A percentile compares a stretch with the other conserved stretches of the same genome.
Evolutionary conservation across 1,140 invertebrate genomes (phyloP).

Genomic region (Tetraneura akinire): DNA sequence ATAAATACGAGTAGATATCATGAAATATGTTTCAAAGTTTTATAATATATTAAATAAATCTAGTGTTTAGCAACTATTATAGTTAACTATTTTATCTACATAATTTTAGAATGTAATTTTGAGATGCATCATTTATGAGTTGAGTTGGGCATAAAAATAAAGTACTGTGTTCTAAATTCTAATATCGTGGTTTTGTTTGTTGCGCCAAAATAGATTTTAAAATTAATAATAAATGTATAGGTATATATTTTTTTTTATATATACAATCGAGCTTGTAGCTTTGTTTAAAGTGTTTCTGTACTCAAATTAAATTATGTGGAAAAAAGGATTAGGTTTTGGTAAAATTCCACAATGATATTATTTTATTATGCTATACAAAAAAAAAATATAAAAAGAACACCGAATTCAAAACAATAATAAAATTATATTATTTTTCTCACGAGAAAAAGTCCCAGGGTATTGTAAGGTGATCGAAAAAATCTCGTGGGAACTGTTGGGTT

Average conservation of each 20-base stretch:
- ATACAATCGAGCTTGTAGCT: no score
- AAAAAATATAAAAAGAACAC: neutral
- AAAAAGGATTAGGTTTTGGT: neutral
- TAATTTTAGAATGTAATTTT: no score
- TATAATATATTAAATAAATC: no score
- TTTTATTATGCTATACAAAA: neutral
- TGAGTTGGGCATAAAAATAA: no score
- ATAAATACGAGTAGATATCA: no score
- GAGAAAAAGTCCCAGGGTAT: conserved; percentile 29
- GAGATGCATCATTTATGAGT: no score
- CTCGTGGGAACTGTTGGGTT: conserved; percentile 38
- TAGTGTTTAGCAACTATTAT: no score
- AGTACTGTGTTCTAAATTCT: neutral
- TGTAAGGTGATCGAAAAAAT: conserved; percentile 23
- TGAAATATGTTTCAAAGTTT: no score
- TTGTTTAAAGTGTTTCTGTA: neutral
- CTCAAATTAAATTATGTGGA: neutral
- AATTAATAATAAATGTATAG: no score
- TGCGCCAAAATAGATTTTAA: no score
- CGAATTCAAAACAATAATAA: conserved; percentile 31
- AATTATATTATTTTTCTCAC: conserved; percentile 40
- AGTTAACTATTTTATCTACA: no score
- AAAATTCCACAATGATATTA: neutral
- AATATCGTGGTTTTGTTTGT: neutral
- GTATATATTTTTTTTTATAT: no score